Evolutionary conservation across 2,888 invertebrate species (phyloP).

Genomic region (Aleiodes testaceus): DNA sequence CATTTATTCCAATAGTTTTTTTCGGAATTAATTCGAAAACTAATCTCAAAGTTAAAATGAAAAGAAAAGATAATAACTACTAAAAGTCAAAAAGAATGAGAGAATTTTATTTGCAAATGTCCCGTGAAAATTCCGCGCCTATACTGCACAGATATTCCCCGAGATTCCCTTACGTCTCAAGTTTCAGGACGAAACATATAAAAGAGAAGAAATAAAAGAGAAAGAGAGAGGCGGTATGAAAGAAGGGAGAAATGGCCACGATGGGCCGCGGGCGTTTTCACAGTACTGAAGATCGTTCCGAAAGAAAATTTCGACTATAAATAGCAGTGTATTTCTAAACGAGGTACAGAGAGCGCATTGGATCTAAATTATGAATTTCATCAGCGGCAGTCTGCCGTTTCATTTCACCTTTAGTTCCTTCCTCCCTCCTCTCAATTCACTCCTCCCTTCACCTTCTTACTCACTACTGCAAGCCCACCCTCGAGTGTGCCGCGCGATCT

Average conservation of each 20-base stretch:
- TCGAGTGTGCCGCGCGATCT: constrained; percentile 21
- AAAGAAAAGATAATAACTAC: not conserved
- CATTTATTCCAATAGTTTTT: not conserved
- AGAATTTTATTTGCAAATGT: constrained; percentile 30
- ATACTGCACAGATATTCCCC: constrained; percentile 3
- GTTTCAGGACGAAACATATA: constrained; percentile 40
- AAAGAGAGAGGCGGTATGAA: not conserved
- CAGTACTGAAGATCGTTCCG: constrained; percentile 59
- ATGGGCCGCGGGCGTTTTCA: constrained; percentile 42
- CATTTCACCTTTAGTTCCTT: constrained; percentile 67
- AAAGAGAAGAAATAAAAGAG: not conserved
- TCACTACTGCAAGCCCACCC: constrained; percentile 47
- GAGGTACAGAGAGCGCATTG: constrained; percentile 72
- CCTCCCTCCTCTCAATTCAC: constrained; percentile 46
- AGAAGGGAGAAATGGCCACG: constrained; percentile 26
- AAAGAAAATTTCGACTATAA: constrained; percentile 73
- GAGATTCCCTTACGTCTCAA: constrained; percentile 35
- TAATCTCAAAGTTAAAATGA: not conserved
- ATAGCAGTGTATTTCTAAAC: constrained; percentile 73
- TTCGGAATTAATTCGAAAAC: not conserved
- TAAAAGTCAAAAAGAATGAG: not conserved
- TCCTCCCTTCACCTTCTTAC: constrained; percentile 40
- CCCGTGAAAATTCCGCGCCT: constrained; percentile 5
- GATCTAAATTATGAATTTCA: constrained; percentile 74
- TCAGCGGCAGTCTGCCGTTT: constrained; percentile 73